Conservation (phyloP, 2,888 invertebrate genomes). For the Neoitamus cyanurus region DNA sequence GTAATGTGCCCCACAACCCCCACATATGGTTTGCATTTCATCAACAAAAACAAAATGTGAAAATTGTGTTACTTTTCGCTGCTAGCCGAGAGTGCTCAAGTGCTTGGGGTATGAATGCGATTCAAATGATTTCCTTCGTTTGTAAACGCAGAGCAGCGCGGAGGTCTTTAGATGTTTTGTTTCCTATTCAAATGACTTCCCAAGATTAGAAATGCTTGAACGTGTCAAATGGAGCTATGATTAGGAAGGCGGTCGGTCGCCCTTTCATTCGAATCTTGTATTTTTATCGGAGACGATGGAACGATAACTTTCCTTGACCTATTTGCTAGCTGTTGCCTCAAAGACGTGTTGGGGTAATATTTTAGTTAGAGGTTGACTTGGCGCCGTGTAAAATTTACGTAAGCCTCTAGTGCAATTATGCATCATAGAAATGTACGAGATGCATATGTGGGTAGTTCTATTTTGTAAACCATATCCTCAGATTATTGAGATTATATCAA, state of each 20-base stretch:
- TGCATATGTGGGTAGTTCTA: too few relatives aligned
- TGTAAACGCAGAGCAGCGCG: neutral
- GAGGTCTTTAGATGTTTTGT: neutral
- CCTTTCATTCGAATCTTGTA: neutral
- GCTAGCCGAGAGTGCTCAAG: neutral
- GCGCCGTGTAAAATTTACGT: too few relatives aligned
- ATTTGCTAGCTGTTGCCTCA: neutral
- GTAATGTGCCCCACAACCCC: conserved; percentile 2
- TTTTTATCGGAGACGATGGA: neutral
- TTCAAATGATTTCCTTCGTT: neutral
- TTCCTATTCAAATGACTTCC: neutral
- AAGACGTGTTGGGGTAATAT: neutral
- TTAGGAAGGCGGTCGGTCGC: neutral
- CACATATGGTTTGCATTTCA: neutral
- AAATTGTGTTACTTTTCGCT: neutral
- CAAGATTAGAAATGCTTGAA: conserved; percentile 20
- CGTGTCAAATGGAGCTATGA: neutral
- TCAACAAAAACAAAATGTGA: conserved; percentile 2
- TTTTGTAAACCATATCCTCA: too few relatives aligned
- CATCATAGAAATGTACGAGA: too few relatives aligned
- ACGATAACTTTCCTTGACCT: neutral
- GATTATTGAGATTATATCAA: too few relatives aligned
- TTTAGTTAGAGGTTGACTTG: too few relatives aligned
- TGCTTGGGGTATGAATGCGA: neutral
- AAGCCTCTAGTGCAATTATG: too few relatives aligned